Percentiles rank a stretch among this genome's conserved stretches.
Conservation (phyloP, 2,797 vertebrate genomes). For the Arrhamphus sclerolepis region DNA sequence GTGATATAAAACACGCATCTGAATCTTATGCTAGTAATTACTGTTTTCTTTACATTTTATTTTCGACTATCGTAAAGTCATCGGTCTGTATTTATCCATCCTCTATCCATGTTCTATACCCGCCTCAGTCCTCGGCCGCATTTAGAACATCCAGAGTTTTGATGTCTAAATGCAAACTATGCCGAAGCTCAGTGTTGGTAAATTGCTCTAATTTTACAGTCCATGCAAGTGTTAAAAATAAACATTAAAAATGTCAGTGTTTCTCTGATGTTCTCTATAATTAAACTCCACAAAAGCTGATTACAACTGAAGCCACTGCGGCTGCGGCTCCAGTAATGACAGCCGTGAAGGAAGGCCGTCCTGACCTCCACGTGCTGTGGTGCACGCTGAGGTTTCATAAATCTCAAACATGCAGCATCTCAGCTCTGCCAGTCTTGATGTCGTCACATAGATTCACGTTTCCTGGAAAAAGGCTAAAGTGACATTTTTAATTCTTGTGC, state of each 20-base stretch:
- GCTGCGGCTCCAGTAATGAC: conserved; percentile 10
- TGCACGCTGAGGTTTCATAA: conserved; percentile 14
- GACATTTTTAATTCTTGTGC: neutral
- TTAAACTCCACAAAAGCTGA: conserved; percentile 42
- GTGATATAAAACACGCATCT: conserved; percentile 2
- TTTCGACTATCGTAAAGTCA: conserved; percentile 47
- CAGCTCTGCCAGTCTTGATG: neutral
- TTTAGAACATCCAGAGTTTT: conserved; percentile 40
- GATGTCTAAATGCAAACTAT: conserved; percentile 34
- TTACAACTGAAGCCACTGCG: conserved; percentile 37
- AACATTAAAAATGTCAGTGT: conserved; percentile 49
- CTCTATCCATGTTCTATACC: too few relatives aligned
- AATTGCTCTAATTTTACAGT: conserved; percentile 49
- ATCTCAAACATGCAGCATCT: neutral
- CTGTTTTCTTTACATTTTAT: conserved; percentile 41
- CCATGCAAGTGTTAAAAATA: conserved; percentile 57
- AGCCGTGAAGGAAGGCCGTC: conserved; percentile 21
- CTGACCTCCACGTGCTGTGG: conserved; percentile 14
- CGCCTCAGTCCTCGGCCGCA: too few relatives aligned
- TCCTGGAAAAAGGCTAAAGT: neutral
- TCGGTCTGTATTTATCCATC: conserved; percentile 16
- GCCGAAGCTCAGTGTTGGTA: conserved; percentile 28
- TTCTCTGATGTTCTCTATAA: conserved; percentile 45
- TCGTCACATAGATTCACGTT: neutral
- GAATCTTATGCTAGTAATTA: conserved; percentile 29